Evolutionary conservation across 1,140 invertebrate genomes (phyloP), one percentile per base, ranked within the genome.

Genomic region (Camponotus floridanus): DNA sequence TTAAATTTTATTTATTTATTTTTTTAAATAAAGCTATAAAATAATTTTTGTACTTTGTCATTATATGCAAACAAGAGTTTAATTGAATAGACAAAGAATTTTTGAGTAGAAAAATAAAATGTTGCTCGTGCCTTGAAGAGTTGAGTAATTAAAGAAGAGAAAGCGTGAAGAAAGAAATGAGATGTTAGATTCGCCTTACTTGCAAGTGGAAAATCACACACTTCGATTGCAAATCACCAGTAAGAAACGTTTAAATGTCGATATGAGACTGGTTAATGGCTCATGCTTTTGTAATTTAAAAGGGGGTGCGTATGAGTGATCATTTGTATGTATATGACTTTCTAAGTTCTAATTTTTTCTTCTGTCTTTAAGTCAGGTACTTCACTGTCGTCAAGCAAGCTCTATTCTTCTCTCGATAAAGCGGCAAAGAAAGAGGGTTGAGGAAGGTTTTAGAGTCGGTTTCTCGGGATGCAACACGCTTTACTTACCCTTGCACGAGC

Each of bases 401-500:
- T 26, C 13, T 68, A 83, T 36, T 74, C 55, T 70, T 74, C 55
- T 70, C 11, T 61, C 11, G n/a, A 59, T 1, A 57, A 68, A 76
- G 80, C 71, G 11, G 51, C 42, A 31, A 55, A 65, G 39, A 73
- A 18, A 51, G 13, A 15, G 48, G 15, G 0, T 6, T 6, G 9
- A 1, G 45, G 11, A 13, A 3, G 13, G 3, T 8, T 7, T 39
- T 33, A 13, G 11, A 39, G 18, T 68, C 48, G 33, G 26, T 42
- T 15, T 51, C 65, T 70, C 21, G 59, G 33, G 57, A 48, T 51
- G 61, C 51, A 67, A 67, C 59, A 81, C 68, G 51, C 39, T 74
- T 61, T 90, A 92, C 95, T 95, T 95, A 97, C 97, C 94, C 99
- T 96, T 33, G 99, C 99, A 91, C 98, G 97, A 45, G 99, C 99